Percentiles rank a stretch among this genome's conserved stretches.
Evolutionary conservation across 2,113 vertebrate genomes (phyloP).

Genomic region (Mesitornis unicolor): DNA sequence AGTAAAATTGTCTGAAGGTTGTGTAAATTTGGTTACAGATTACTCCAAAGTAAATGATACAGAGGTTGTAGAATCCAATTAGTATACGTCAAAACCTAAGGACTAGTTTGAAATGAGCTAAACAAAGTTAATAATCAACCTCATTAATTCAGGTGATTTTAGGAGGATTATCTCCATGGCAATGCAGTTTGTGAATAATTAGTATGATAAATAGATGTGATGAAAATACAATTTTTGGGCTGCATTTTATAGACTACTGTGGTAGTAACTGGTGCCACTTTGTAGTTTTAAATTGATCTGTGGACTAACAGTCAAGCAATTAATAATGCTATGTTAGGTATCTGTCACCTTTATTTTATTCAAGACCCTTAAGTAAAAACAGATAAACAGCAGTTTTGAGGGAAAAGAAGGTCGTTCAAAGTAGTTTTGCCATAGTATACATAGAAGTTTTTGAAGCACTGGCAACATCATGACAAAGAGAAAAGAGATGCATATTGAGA

Average conservation of each 20-base stretch:
- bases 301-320: background rate
- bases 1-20: background rate
- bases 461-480: background rate
- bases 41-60: background rate
- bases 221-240: background rate
- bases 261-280: background rate
- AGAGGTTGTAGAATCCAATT: constrained; percentile 35
- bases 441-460: background rate
- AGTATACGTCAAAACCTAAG: constrained; percentile 33
- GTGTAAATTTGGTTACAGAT: background rate
- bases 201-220: background rate
- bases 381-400: background rate
- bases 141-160: constrained; percentile 58
- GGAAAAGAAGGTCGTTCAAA: background rate
- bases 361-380: background rate
- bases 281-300: background rate
- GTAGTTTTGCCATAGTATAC: background rate
- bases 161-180: constrained; percentile 17
- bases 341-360: background rate
- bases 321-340: background rate
- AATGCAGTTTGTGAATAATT: constrained; percentile 24
- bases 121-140: constrained; percentile 42
- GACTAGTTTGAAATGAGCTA: constrained; percentile 37
- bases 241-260: background rate
- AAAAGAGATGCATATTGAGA: background rate